Percentiles rank a stretch among this genome's conserved stretches.
These are phyloP conservation scores for Rhipidura dahli DNA, from an alignment of 2,113 vertebrate genomes.

Conservation along the genomic window DNA sequence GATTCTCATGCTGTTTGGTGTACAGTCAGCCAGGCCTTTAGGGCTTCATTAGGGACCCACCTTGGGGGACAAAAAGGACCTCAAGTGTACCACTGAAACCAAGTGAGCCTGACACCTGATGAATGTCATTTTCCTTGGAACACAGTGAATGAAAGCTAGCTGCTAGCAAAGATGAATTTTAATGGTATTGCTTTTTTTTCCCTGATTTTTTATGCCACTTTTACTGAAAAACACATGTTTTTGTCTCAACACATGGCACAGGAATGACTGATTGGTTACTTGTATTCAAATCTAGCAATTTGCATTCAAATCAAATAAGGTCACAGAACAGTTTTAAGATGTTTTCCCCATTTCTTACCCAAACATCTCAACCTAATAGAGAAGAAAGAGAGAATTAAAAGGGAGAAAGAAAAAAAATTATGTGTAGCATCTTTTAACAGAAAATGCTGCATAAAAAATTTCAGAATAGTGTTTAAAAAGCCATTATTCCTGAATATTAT, in stretches of 20 bases:
- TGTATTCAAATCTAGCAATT: background rate
- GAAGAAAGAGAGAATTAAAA: background rate
- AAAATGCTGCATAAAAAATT: background rate
- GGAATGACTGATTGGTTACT: background rate
- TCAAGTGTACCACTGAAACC: background rate
- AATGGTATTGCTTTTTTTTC: background rate
- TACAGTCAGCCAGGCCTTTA: fast-evolving
- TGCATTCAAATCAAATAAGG: background rate
- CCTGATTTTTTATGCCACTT: background rate
- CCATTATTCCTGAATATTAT: background rate
- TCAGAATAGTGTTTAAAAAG: background rate
- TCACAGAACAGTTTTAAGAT: background rate
- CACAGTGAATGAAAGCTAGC: background rate
- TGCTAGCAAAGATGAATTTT: background rate
- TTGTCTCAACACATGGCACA: background rate
- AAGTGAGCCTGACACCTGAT: background rate
- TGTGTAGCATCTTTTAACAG: background rate
- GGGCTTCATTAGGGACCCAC: background rate
- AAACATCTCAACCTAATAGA: background rate
- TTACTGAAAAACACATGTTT: background rate
- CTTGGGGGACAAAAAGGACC: background rate
- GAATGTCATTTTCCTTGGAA: background rate
- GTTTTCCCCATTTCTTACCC: background rate
- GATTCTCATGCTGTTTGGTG: background rate
- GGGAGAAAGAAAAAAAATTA: background rate